Evolutionary conservation across 2,113 vertebrate genomes (phyloP), one percentile per base, ranked within the genome.

Genomic region (Salvelinus sp.): DNA sequence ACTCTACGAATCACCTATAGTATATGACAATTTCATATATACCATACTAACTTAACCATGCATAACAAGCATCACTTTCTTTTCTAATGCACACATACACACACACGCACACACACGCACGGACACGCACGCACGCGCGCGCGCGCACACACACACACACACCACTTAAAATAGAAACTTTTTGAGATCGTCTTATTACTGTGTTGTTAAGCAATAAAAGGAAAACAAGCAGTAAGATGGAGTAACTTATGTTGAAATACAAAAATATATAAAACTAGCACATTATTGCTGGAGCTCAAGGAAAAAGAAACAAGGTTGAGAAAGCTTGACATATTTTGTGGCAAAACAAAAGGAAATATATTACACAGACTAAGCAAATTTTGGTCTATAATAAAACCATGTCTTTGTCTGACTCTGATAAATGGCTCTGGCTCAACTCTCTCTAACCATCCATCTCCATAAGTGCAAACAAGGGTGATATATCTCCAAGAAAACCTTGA

Each of bases 391-490:
- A 74, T 81, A 66, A 76, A 78, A 54, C 28, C n/a, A 72, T 16
- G 30, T 54, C 13, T 54, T 18, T 54, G 48, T 54, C 14, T 48
- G 27, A 27, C 60, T 54, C 13, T 73, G 68, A 87, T 78, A 74
- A 78, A 86, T 77, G 62, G 22, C 80, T 57, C 62, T 67, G 76
- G 50, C 74, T n/a, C 76, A 76, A 70, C 76, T 72, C 62, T 65
- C 74, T 72, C 82, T 76, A 80, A 70, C 82, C 75, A 79, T 77
- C 14, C 71, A 70, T 71, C 79, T 80, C 69, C 69, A 81, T 75
- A 69, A 70, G 79, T 74, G 83, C 77, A 80, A 65, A 79, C 79
- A 76, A 75, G 76, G 81, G 70, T 77, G 77, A 86, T 80, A 65
- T 71, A 81, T 84, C 81, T 83, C 64, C 48, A 83, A 64, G 72